phyloP scores from a whole-genome alignment of 53 echinoderm and acorn worm genomes.

The Arbacia lixula region DNA sequence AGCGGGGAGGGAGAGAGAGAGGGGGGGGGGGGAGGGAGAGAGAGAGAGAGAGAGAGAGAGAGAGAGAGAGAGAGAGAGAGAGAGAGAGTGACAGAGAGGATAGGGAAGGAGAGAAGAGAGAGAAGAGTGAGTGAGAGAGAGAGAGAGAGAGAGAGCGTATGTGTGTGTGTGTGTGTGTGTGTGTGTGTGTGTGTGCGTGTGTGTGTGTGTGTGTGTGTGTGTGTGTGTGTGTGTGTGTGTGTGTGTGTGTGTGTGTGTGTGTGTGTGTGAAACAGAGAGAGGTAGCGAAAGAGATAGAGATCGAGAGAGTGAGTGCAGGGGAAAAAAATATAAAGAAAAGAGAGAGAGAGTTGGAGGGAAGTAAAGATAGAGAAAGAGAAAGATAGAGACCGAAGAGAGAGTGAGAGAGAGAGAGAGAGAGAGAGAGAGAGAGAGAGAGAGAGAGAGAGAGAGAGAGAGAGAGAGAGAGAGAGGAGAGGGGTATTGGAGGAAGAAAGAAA shows the following conservation, averaged over 20 bases:
- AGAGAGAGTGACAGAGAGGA: constrained; percentile 1
- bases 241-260: neutral
- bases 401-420: constrained; percentile 1
- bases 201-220: too few relatives aligned
- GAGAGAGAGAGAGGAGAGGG: neutral
- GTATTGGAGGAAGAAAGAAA: too few relatives aligned
- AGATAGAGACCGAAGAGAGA: neutral
- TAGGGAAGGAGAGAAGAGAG: neutral
- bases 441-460: neutral
- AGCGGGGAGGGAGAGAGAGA: neutral
- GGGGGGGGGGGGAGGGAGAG: neutral
- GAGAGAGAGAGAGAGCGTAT: neutral
- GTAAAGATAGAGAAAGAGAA: neutral
- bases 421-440: neutral
- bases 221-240: too few relatives aligned
- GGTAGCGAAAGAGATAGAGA: neutral
- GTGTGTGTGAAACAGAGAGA: neutral
- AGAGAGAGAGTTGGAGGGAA: neutral
- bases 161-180: too few relatives aligned
- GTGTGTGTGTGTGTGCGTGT: too few relatives aligned
- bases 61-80: neutral
- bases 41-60: neutral
- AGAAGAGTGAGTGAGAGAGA: neutral
- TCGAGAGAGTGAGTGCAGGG: neutral
- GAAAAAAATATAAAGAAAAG: neutral